phyloP scores from a whole-genome alignment of 1,140 invertebrate species.

The Proctacanthus coquilletti region DNA sequence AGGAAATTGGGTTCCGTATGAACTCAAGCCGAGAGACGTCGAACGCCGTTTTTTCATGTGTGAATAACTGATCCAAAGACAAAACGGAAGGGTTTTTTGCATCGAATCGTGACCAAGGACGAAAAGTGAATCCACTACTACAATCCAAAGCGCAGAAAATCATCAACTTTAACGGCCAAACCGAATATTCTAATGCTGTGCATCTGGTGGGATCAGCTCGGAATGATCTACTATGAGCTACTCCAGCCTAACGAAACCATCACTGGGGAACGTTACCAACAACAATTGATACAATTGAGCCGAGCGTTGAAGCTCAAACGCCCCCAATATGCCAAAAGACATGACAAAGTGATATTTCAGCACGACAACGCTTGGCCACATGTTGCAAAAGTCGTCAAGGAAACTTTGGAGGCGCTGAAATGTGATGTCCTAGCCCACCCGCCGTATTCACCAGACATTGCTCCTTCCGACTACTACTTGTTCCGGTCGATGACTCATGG shows the following conservation, averaged over 20 bases:
- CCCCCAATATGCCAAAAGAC: not conserved
- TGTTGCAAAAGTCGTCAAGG: slow-evolving; percentile 8
- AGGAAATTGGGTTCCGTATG: too few species aligned
- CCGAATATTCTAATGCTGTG: too few species aligned
- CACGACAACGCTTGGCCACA: slow-evolving; percentile 10
- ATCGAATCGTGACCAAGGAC: too few species aligned
- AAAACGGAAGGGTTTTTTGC: too few species aligned
- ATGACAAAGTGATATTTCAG: slow-evolving; percentile 6
- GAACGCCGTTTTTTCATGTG: too few species aligned
- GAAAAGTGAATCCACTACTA: too few species aligned
- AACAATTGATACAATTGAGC: slow-evolving; percentile 9
- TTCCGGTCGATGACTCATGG: too few species aligned
- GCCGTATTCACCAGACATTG: slow-evolving; percentile 14
- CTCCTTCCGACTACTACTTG: slow-evolving; percentile 16
- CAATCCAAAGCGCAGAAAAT: too few species aligned
- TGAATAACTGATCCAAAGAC: too few species aligned
- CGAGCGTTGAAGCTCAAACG: slow-evolving; percentile 1
- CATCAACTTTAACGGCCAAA: slow-evolving; percentile 7
- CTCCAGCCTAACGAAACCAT: slow-evolving; percentile 11
- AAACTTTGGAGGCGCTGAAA: slow-evolving; percentile 9
- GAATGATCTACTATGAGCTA: slow-evolving; percentile 11
- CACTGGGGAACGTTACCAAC: slow-evolving; percentile 3
- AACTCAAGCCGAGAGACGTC: too few species aligned
- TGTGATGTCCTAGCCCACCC: slow-evolving; percentile 9
- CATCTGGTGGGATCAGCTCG: slow-evolving; percentile 11